phyloP scores from a whole-genome alignment of 1,140 invertebrate species.

The Colletes gigas region DNA sequence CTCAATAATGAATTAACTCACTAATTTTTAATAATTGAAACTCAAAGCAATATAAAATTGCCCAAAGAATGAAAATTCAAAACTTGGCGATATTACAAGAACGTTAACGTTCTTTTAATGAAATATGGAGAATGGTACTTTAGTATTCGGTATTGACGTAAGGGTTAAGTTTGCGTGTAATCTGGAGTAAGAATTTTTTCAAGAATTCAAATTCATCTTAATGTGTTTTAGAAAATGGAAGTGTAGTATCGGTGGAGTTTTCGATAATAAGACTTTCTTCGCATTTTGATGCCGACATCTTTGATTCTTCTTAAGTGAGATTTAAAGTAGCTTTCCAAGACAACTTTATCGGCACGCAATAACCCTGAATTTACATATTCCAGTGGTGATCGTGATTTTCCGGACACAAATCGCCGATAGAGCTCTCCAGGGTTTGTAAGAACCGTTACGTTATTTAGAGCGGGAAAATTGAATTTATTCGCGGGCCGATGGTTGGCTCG shows the following conservation, averaged over 20 bases:
- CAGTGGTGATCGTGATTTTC: not conserved
- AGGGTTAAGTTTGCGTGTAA: too few species aligned
- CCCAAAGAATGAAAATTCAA: too few species aligned
- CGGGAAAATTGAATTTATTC: conserved; percentile 68
- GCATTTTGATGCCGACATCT: not conserved
- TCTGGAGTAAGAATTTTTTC: too few species aligned
- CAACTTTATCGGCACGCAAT: conserved; percentile 10
- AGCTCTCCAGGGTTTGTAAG: conserved; percentile 1
- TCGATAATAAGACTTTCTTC: not conserved
- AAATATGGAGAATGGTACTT: too few species aligned
- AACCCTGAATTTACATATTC: conserved; percentile 6
- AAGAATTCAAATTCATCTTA: too few species aligned
- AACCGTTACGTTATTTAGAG: conserved; percentile 58
- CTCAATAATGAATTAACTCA: too few species aligned
- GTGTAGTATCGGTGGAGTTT: not conserved
- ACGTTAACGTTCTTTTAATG: too few species aligned
- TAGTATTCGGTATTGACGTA: too few species aligned
- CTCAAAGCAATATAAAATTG: too few species aligned
- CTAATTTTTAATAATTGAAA: too few species aligned
- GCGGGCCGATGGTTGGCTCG: conserved; percentile 49
- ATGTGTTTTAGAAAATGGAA: not conserved
- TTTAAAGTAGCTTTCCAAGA: not conserved
- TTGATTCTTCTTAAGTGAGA: not conserved
- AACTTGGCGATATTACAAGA: too few species aligned
- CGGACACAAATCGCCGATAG: not conserved